phyloP scores from a whole-genome alignment of 2,888 invertebrate species.

The Rhamphomyia laevipes region DNA sequence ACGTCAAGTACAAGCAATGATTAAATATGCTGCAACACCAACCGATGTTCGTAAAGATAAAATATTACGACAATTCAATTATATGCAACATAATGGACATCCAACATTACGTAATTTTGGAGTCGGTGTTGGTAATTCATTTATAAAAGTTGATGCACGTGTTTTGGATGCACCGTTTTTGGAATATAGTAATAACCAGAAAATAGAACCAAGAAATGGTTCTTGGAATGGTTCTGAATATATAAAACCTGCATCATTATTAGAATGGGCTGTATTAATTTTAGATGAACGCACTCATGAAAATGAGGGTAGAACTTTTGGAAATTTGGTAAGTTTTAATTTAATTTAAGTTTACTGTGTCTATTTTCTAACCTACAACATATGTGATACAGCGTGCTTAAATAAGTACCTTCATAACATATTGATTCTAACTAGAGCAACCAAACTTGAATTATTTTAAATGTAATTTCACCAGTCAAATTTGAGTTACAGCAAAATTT shows the following conservation, averaged over 20 bases:
- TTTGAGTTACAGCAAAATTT: too few relatives aligned
- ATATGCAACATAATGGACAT: conserved; percentile 26
- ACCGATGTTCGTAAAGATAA: conserved; percentile 65
- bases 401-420: too few relatives aligned
- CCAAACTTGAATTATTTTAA: too few relatives aligned
- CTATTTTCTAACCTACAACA: too few relatives aligned
- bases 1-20: conserved; percentile 76
- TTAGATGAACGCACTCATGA: conserved; percentile 24
- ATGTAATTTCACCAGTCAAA: too few relatives aligned
- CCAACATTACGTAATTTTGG: conserved; percentile 68
- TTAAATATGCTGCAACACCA: conserved; percentile 69
- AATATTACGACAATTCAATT: conserved; percentile 47
- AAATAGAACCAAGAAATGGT: conserved; percentile 28
- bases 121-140: conserved; percentile 57
- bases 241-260: conserved; percentile 24
- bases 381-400: too few relatives aligned
- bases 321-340: conserved; percentile 24
- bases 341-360: too few relatives aligned
- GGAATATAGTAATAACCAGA: conserved; percentile 22
- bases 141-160: conserved; percentile 66
- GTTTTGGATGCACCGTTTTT: conserved; percentile 66
- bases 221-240: conserved; percentile 34
- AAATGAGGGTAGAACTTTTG: conserved; percentile 20
- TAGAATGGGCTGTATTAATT: conserved; percentile 41
- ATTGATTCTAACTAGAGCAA: too few relatives aligned